Conservation (phyloP, 2,113 vertebrate species). For the Leuciscus idus region DNA sequence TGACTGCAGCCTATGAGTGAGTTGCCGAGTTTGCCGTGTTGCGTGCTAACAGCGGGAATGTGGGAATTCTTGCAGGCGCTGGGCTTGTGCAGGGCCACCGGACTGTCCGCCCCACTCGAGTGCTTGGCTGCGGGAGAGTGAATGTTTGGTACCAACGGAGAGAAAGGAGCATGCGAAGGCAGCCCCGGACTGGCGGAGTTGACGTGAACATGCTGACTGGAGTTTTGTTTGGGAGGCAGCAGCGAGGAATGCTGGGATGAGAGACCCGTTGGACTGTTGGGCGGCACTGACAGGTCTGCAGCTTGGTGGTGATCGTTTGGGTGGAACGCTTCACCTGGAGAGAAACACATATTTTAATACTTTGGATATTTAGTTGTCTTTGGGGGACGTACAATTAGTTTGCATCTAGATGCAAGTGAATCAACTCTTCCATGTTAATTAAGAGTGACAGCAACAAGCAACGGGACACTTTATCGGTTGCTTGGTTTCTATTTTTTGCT, state of each 20-base stretch:
- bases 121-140: slow-evolving; percentile 76
- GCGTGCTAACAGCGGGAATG: slow-evolving; percentile 84
- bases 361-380: too few species aligned
- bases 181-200: slow-evolving; percentile 72
- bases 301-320: slow-evolving; percentile 91
- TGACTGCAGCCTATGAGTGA: slow-evolving; percentile 87
- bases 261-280: slow-evolving; percentile 95
- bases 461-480: background rate
- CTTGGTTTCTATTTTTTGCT: background rate
- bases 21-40: slow-evolving; percentile 88
- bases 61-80: slow-evolving; percentile 90
- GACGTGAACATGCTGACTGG: slow-evolving; percentile 81
- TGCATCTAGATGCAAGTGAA: background rate
- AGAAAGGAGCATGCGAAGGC: slow-evolving; percentile 76
- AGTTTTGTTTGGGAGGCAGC: slow-evolving; percentile 81
- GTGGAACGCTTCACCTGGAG: slow-evolving; percentile 86
- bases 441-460: slow-evolving; percentile 4
- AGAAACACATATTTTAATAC: slow-evolving; percentile 34
- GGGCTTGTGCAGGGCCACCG: slow-evolving; percentile 79
- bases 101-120: slow-evolving; percentile 76
- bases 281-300: slow-evolving; percentile 94
- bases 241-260: slow-evolving; percentile 87
- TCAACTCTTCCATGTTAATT: background rate
- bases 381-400: too few species aligned
- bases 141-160: slow-evolving; percentile 77